A percentile compares a stretch with the other conserved stretches of the same genome.
These are phyloP conservation scores for Octopus sinensis DNA, from an alignment of 1,140 invertebrate genomes.

Conservation along the genomic window DNA sequence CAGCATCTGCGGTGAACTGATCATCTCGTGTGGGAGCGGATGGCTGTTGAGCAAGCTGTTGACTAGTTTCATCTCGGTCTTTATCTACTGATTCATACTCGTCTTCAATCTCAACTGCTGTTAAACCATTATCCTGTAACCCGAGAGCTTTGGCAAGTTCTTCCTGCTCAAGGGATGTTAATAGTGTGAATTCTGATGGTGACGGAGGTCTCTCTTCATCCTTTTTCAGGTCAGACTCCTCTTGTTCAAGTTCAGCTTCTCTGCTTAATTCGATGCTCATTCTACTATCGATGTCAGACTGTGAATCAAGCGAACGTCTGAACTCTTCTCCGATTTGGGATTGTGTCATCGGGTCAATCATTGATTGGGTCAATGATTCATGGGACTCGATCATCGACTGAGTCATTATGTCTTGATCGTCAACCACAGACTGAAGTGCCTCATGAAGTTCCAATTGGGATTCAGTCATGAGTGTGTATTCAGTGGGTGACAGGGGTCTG, in stretches of 20 bases:
- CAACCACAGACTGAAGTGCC: not conserved
- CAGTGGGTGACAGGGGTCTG: conserved; percentile 44
- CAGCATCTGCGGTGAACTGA: too few relatives aligned
- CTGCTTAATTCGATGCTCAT: conserved; percentile 38
- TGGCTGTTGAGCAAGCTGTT: too few relatives aligned
- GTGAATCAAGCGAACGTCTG: not conserved
- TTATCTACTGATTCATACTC: conserved; percentile 15
- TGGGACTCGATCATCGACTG: conserved; percentile 6
- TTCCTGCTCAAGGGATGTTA: conserved; percentile 50
- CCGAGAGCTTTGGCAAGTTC: conserved; percentile 38
- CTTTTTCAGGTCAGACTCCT: not conserved
- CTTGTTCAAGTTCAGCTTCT: conserved; percentile 21
- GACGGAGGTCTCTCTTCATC: conserved; percentile 46
- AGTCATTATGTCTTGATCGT: not conserved
- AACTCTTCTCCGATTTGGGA: not conserved
- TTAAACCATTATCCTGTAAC: conserved; percentile 12
- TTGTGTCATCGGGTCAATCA: not conserved
- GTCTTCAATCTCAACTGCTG: conserved; percentile 18
- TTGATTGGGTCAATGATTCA: not conserved
- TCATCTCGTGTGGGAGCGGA: too few relatives aligned
- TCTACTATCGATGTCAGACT: conserved; percentile 37
- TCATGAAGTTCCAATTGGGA: conserved; percentile 12
- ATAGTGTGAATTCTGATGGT: conserved; percentile 52
- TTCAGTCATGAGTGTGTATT: conserved; percentile 44
- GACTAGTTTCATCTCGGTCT: not conserved